Evolutionary conservation across 23 tunicate genomes (phyloP).

Genomic region (Clavelina lepadiformis): DNA sequence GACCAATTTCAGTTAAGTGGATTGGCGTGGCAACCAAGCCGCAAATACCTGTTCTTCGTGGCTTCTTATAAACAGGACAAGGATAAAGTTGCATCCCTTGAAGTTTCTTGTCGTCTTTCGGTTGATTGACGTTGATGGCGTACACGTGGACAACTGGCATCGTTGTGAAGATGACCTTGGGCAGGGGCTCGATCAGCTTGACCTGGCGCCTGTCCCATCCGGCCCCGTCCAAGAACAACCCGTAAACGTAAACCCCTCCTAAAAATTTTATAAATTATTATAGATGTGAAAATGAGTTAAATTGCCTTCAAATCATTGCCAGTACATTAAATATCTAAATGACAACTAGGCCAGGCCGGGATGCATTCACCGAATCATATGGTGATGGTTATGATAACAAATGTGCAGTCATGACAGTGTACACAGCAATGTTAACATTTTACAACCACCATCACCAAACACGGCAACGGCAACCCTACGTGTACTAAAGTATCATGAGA

Average conservation of each 20-base stretch:
- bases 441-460: too few species aligned
- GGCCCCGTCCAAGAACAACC: slow-evolving; percentile 80
- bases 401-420: too few species aligned
- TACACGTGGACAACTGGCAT: slow-evolving; percentile 85
- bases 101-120: slow-evolving; percentile 57
- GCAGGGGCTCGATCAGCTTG: slow-evolving; percentile 62
- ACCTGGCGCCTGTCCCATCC: slow-evolving; percentile 77
- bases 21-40: too few species aligned
- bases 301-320: too few species aligned
- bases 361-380: too few species aligned
- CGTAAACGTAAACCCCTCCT: slow-evolving; percentile 89
- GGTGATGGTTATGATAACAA: too few species aligned
- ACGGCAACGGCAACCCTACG: too few species aligned
- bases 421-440: too few species aligned
- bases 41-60: slow-evolving; percentile 53
- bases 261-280: background rate
- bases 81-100: slow-evolving; percentile 48
- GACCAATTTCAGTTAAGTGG: too few species aligned
- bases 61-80: slow-evolving; percentile 86
- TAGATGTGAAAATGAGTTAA: background rate
- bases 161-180: slow-evolving; percentile 74
- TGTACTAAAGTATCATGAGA: too few species aligned
- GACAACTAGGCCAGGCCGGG: too few species aligned
- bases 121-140: slow-evolving; percentile 74
- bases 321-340: too few species aligned